Conservation (phyloP, 2,113 vertebrate genomes). For the Bambusicola thoracicus region DNA sequence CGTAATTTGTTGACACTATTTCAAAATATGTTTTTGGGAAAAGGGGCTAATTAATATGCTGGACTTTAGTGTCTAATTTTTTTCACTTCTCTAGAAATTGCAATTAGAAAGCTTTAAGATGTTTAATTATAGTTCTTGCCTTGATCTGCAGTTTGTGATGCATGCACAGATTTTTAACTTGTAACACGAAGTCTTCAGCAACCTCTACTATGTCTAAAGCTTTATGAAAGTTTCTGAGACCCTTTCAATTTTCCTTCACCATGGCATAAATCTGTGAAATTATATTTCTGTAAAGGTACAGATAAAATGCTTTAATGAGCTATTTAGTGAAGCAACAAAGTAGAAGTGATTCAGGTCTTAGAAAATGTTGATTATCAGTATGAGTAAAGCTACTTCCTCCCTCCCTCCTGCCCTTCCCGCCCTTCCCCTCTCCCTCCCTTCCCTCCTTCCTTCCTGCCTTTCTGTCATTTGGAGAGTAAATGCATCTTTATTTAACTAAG, state of each 20-base stretch:
- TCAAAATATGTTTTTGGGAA: not conserved
- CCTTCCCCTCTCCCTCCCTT: not conserved
- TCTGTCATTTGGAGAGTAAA: not conserved
- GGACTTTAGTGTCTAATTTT: slow-evolving; percentile 12
- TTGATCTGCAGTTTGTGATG: slow-evolving; percentile 7
- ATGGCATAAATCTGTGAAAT: not conserved
- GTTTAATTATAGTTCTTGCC: not conserved
- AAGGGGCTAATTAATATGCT: slow-evolving; percentile 3
- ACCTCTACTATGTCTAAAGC: not conserved
- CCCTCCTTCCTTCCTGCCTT: too few species aligned
- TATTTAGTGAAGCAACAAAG: not conserved
- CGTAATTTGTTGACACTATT: not conserved
- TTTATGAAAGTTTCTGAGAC: not conserved
- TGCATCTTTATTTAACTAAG: not conserved
- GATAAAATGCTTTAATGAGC: not conserved
- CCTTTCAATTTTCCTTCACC: not conserved
- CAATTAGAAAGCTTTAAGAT: slow-evolving; percentile 20
- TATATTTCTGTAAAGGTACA: not conserved
- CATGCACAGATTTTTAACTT: not conserved
- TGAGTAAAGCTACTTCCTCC: not conserved
- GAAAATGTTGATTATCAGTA: not conserved
- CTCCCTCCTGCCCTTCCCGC: not conserved
- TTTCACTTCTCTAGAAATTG: not conserved
- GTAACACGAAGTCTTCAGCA: not conserved
- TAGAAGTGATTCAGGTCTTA: not conserved